Evolutionary conservation across 2,888 invertebrate species (phyloP), one percentile per base, ranked within the genome.

Genomic region (Malthinus flaveolus): DNA sequence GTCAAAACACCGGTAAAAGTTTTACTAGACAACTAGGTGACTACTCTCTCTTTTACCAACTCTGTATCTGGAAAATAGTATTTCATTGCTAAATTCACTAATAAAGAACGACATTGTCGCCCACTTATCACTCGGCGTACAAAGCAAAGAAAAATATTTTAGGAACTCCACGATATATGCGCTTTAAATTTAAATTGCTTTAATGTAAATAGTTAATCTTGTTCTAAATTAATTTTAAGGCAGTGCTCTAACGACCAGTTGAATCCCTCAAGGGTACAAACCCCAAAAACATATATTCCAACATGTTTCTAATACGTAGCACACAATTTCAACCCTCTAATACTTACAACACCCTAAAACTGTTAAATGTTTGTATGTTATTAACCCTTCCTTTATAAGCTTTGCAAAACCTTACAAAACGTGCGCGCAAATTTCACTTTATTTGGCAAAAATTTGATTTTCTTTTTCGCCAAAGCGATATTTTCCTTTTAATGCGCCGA

Each of bases 231-330:
- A 77, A 76, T 76, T 77, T 76, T 70, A 67, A 71, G 70, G 75
- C 67, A 76, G 76, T 76, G 74, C 75, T 73, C 74, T 77, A 76
- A 76, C 75, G 76, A 75, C 75, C 75, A 73, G 76, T 73, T 72
- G 68, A 65, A 65, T 61, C 63, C 67, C 68, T 62, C 55, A 55
- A 60, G 65, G 65, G 63, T 55, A 60, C 64, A 63, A 67, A 66
- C 68, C 67, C 69, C 65, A 66, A 65, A 23, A 68, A 68, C 63
- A 42, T 42, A 64, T 62, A 57, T 62, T 62, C 64, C 53, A 59
- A 65, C 66, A 64, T 61, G 61, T 63, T 55, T 58, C 49, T 49
- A 49, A 49, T 49, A 36, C 49, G 36, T 36, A 36, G 15, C 37
- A 31, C 23, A 23, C 49, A 49, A 49, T 49, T 49, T 46, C 51